Conservation (phyloP, 2,888 invertebrate species). For the Diloba caeruleocephala region DNA sequence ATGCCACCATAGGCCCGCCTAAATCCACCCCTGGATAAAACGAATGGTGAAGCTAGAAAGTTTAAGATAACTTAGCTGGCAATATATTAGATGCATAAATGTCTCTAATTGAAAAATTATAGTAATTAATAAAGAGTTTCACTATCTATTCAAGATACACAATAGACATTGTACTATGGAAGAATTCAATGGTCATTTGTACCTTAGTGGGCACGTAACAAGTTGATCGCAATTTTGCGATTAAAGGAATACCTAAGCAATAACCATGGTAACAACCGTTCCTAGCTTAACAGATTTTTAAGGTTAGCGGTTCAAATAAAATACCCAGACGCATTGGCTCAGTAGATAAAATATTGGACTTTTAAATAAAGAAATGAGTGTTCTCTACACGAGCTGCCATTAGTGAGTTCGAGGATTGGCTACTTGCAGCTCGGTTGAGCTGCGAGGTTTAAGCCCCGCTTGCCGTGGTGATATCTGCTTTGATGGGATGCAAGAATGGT, state of each 20-base stretch:
- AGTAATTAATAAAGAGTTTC: constrained; percentile 32
- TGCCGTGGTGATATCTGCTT: too few species aligned
- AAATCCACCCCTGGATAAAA: too few species aligned
- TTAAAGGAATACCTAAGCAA: constrained; percentile 22
- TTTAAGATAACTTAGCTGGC: background rate
- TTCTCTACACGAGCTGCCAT: too few species aligned
- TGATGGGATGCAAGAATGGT: too few species aligned
- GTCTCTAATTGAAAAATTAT: constrained; percentile 29
- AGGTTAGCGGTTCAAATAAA: too few species aligned
- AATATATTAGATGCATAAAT: constrained; percentile 10
- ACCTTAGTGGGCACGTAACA: constrained; percentile 24
- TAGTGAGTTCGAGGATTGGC: too few species aligned
- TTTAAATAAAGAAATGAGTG: too few species aligned
- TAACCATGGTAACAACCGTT: constrained; percentile 19
- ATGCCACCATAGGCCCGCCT: too few species aligned
- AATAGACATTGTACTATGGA: constrained; percentile 39
- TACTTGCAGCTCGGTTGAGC: too few species aligned
- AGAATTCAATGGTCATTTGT: constrained; percentile 43
- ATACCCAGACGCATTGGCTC: too few species aligned
- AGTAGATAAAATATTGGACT: too few species aligned
- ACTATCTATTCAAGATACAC: constrained; percentile 22
- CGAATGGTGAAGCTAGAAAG: background rate
- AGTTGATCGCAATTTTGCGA: constrained; percentile 32
- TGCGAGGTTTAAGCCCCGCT: too few species aligned
- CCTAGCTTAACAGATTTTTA: background rate